phyloP scores from a whole-genome alignment of 2,113 vertebrate species.

The Epinephelus lanceolatus region DNA sequence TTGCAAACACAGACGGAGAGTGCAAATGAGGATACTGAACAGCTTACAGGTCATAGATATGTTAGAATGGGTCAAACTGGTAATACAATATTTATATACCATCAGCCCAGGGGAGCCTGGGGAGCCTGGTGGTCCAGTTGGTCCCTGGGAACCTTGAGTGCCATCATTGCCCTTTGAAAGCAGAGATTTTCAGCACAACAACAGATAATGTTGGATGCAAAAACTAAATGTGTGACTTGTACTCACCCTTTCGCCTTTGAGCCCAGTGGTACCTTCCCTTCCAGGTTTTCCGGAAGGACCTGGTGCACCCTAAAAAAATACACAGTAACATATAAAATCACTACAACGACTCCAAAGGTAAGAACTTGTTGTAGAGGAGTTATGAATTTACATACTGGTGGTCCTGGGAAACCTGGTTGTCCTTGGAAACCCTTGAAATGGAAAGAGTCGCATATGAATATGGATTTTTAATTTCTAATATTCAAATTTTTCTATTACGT shows the following conservation, averaged over 20 bases:
- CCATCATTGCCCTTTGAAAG: conserved; percentile 90
- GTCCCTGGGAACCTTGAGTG: conserved; percentile 86
- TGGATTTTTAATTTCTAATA: neutral
- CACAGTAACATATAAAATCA: neutral
- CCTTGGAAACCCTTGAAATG: conserved; percentile 92
- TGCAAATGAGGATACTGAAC: neutral
- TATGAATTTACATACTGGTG: conserved; percentile 85
- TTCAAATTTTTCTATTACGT: neutral
- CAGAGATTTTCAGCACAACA: conserved; percentile 4
- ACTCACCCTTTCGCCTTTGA: conserved; percentile 90
- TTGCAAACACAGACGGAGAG: conserved; percentile 22
- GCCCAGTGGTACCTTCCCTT: conserved; percentile 85
- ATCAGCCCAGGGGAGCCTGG: conserved; percentile 88
- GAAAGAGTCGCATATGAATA: conserved; percentile 10
- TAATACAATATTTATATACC: conserved; percentile 52
- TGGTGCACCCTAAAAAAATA: conserved; percentile 86
- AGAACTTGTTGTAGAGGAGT: neutral
- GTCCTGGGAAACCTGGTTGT: conserved; percentile 92
- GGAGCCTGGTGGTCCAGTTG: conserved; percentile 85
- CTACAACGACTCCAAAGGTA: neutral
- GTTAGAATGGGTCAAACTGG: neutral
- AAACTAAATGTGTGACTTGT: neutral
- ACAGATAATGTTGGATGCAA: neutral
- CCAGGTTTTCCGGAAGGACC: conserved; percentile 92
- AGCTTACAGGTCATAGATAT: neutral